Conservation (phyloP, 2,888 invertebrate genomes). For the Acanthoscelides obtectus region DNA sequence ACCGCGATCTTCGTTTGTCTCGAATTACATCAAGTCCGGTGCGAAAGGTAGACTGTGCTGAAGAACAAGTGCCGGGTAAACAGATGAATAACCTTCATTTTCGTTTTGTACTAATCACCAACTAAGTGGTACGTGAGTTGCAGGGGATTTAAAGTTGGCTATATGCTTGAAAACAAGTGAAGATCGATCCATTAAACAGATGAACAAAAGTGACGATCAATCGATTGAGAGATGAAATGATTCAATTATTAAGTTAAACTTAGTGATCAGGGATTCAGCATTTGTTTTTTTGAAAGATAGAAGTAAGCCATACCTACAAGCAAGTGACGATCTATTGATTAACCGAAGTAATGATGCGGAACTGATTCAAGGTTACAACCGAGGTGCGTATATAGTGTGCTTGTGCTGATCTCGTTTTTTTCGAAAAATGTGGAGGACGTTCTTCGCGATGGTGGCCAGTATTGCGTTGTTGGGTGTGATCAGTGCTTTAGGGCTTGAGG, state of each 20-base stretch:
- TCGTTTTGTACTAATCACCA: too few relatives aligned
- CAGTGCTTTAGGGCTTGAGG: slow-evolving; percentile 44
- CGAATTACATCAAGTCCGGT: background rate
- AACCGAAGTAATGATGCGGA: background rate
- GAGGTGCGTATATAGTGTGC: background rate
- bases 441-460: slow-evolving; percentile 25
- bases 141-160: too few relatives aligned
- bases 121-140: too few relatives aligned
- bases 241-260: too few relatives aligned
- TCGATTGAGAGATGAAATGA: too few relatives aligned
- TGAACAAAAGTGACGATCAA: background rate
- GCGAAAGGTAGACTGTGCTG: background rate
- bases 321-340: background rate
- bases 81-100: too few relatives aligned
- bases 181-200: background rate
- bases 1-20: background rate
- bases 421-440: background rate
- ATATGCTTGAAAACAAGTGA: background rate
- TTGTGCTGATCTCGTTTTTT: background rate
- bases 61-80: background rate
- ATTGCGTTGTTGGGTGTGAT: slow-evolving; percentile 31
- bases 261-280: too few relatives aligned
- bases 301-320: background rate
- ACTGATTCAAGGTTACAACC: background rate
- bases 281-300: too few relatives aligned